Evolutionary conservation across 2,113 vertebrate genomes (phyloP), one percentile per base, ranked within the genome.

Genomic region (Menidia beryllina): DNA sequence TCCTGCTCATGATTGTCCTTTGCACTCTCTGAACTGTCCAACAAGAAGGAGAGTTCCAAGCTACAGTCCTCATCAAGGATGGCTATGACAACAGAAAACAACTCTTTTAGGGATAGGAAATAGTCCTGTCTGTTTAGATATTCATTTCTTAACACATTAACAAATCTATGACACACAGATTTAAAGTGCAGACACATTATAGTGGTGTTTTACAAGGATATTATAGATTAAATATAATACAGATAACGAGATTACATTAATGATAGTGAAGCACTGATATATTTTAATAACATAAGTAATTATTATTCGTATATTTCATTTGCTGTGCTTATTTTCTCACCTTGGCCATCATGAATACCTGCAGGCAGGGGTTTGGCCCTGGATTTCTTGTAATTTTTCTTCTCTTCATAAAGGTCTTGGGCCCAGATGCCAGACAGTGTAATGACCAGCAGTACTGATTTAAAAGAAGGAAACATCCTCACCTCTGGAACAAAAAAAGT

Each of bases 1-100:
- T 98, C 95, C 72, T 94, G 92, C 68, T 95, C 93, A 1, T 97
- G 95, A 58, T 95, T 94, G 77, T 94, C 93, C 72, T 96, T 96
- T 39, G 95, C 94, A 34, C 92, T 96, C 89, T 97, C 95, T 0
- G 96, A 98, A 76, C 96, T 97, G 93, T 98, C 96, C 91, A 98
- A 55, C 66, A 97, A 85, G 75, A 98, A 96, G 51, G 91, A 93
- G 30, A 97, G 91, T 91, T 97, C 96, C 88, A 98, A 83, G 83
- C 91, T 72, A 48, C 96, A 98, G 75, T 95, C 94, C 79, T 95
- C 95, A 87, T 95, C 95, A 83, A 92, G 66, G 81, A 93, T 86
- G 76, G 92, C 93, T 93, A 71, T 56, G 47, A 48, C 30, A 24
- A 78, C 27, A 85, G 5, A 80, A 1, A 54, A 56, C 9, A 30